A percentile compares a stretch with the other conserved stretches of the same genome.
Conservation (phyloP, 2,888 invertebrate genomes). For the Heteromyza rotundicornis region DNA sequence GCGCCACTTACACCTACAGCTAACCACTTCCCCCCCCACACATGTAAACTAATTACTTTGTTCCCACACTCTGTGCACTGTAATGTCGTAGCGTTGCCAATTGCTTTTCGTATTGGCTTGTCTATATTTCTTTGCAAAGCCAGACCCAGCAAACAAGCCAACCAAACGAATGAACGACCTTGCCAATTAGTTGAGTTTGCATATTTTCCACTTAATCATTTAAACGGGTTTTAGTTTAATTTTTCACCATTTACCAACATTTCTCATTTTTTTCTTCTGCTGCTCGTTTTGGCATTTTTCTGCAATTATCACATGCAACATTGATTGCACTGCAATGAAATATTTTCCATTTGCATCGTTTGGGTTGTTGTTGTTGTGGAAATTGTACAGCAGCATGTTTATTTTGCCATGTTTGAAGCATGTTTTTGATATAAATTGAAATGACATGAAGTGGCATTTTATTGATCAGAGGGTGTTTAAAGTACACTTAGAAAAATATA, state of each 20-base stretch:
- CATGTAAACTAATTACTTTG: not conserved
- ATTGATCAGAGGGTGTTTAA: not conserved
- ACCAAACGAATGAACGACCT: constrained; percentile 2
- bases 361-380: not conserved
- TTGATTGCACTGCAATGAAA: not conserved
- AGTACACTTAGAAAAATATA: no score
- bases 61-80: no score
- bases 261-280: not conserved
- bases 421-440: not conserved
- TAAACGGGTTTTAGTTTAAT: not conserved
- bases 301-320: not conserved
- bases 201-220: not conserved
- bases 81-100: no score
- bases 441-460: not conserved
- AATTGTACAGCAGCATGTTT: not conserved
- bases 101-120: no score
- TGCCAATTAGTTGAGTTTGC: constrained; percentile 7
- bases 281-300: not conserved
- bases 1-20: not conserved
- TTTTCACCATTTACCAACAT: not conserved
- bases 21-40: not conserved
- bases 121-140: no score
- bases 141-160: not conserved
- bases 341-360: not conserved
- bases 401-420: not conserved